Base-by-base conservation (phyloP, 2,888 invertebrate species). In the Ornithoptera priamus region DNA sequence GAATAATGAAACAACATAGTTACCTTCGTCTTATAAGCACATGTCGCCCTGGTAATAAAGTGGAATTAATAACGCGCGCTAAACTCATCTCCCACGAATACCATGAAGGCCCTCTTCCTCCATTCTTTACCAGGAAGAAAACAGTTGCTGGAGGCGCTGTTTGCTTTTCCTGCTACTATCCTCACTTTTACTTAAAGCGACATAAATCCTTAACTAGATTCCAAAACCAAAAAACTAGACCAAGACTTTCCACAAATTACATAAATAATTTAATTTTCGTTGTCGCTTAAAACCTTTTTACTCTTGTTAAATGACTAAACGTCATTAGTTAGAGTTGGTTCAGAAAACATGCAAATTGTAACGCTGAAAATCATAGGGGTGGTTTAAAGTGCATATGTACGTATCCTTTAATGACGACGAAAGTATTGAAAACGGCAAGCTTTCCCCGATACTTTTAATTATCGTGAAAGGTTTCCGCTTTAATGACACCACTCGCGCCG, bases 1-100 rank as follows among this genome's bases (percentile, higher is more conserved):
- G 85, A 88, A 90, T 89, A 89, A 89, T 88, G 88, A 87, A 88
- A 88, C 86, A 86, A 85, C 87, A 88, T 85, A 88, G 87, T 89
- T 85, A 87, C 87, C 85, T 84, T 84, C 88, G 85, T 87, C 87
- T 89, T 88, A 85, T 85, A 86, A 86, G 82, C 88, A 88, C 87
- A 90, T 90, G 89, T 87, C 82, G 81, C 85, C 83, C 82, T 82
- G 76, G 84, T 85, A 85, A 86, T 90, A 90, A 88, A 88, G 80
- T 85, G 84, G 86, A 85, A 90, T 90, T 90, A 90, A 90, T 90
- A 89, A 85, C 83, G 77, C 76, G 76, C 80, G 78, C 78, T 75
- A 80, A 74, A 77, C 77, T 53, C 18, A 5, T 53, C 53, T 18
- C 53, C 1, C 30, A 30, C 30, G 15, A 53, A 53, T 53, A 53